phyloP scores from a whole-genome alignment of 2,797 vertebrate genomes.

The Capromys pilorides region DNA sequence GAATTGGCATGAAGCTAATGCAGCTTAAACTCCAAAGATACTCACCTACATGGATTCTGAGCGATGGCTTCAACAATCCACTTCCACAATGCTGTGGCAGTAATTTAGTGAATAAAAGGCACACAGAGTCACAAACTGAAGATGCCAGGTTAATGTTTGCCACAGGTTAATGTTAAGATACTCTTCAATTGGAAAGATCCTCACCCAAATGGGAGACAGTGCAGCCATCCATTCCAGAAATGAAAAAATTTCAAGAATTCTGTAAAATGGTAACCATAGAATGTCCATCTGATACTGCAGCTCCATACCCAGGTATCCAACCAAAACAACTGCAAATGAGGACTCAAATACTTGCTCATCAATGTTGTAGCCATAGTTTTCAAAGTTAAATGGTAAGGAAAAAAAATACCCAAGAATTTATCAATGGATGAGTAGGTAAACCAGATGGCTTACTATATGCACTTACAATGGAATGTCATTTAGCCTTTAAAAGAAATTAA shows the following conservation, averaged over 20 bases:
- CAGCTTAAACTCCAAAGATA: background rate
- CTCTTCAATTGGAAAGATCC: background rate
- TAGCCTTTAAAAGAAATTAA: background rate
- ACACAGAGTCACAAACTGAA: background rate
- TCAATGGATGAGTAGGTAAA: background rate
- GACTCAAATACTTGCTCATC: background rate
- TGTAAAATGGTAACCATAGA: background rate
- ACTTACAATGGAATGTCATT: background rate
- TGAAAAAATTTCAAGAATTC: background rate
- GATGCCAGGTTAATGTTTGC: background rate
- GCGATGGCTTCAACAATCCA: background rate
- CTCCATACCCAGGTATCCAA: background rate
- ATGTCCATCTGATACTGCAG: background rate
- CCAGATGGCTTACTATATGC: background rate
- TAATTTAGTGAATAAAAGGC: background rate
- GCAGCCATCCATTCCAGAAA: too few species aligned
- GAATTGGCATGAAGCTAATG: background rate
- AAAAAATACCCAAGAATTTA: background rate
- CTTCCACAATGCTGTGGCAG: fast-evolving
- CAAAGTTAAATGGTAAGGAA: background rate
- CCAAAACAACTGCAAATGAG: background rate
- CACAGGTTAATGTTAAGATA: background rate
- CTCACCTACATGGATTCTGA: background rate
- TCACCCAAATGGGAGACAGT: background rate
- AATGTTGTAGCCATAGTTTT: background rate